Evolutionary conservation across 2,113 vertebrate genomes (phyloP), one percentile per base, ranked within the genome.

Genomic region (Athene cunicularia): DNA sequence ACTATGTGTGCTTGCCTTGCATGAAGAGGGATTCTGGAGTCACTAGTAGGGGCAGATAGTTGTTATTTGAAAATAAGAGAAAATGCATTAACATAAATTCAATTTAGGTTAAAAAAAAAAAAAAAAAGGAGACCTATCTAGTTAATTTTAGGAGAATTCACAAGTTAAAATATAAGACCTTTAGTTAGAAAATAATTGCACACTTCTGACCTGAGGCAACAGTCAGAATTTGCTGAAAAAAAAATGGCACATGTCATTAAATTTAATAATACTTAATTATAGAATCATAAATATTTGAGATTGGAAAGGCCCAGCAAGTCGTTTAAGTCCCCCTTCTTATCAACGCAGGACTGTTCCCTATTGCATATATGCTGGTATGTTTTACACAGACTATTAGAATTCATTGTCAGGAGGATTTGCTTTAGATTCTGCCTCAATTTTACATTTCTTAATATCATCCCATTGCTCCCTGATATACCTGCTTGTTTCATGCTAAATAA

Each of bases 201-300:
- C 39, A 77, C 53, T 88, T 95, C 66, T 93, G 85, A 97, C 95
- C 94, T 71, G 53, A 88, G 81, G 86, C 88, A 90, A 90, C 58
- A 91, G 84, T 81, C 81, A 91, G 82, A 94, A 76, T 63, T 93
- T 82, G 20, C 27, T 87, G 52, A 35, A 2, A 14, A 27, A 89
- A 71, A 60, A 64, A 47, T 6, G 55, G 60, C 75, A 91, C 24
- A 45, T 88, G 66, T 67, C 94, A 96, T 97, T 95, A 95, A 86
- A 95, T 96, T 95, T 95, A 97, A 97, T 97, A 94, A 93, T 95
- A 91, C 56, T 93, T 97, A 93, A 97, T 97, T 96, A 96, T 88
- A 94, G 82, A 96, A 90, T 96, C 92, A 97, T 96, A 97, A 97
- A 96, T 97, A 96, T 96, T 97, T 92, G 93, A 97, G 80, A 97